Conservation (phyloP, 2,113 vertebrate species). For the Serranochromis macrocephalus region DNA sequence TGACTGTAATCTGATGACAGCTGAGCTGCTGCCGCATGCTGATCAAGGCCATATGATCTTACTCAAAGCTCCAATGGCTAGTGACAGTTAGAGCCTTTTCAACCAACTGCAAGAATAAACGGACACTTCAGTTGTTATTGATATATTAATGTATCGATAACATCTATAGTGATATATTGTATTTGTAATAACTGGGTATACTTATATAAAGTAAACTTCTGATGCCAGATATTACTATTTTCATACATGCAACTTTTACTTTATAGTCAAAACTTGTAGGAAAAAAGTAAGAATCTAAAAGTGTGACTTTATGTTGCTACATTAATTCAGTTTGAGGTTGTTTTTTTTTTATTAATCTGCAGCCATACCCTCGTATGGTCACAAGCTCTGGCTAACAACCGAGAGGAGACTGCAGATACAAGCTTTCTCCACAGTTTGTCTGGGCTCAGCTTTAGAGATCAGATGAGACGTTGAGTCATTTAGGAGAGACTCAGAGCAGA, state of each 20-base stretch:
- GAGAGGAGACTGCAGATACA: background rate
- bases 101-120: background rate
- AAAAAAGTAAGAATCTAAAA: background rate
- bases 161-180: background rate
- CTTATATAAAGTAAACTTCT: background rate
- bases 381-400: background rate
- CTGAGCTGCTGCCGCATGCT: background rate
- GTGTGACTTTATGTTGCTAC: background rate
- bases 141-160: background rate
- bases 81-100: background rate
- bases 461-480: background rate
- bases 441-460: background rate
- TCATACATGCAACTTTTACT: background rate
- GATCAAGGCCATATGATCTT: rapidly evolving
- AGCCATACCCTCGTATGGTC: background rate
- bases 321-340: rapidly evolving
- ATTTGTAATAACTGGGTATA: background rate
- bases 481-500: background rate
- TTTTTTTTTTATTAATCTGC: background rate
- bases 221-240: background rate
- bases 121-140: background rate
- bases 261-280: background rate
- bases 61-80: background rate
- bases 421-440: background rate
- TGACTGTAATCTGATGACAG: background rate